Conservation (phyloP, 2,888 invertebrate species). For the Andrena marginata region DNA sequence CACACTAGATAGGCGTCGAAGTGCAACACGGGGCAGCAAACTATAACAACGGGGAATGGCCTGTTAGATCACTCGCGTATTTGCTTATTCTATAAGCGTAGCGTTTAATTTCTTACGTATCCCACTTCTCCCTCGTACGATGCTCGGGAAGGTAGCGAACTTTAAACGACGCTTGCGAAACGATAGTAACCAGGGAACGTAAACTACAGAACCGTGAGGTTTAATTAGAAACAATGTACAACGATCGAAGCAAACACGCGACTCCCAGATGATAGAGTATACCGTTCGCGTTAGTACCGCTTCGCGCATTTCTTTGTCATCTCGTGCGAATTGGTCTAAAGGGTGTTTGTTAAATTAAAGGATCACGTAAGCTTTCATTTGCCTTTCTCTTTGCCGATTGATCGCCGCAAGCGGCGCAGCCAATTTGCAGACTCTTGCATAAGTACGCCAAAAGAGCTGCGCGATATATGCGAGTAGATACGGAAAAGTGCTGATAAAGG, state of each 20-base stretch:
- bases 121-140: slow-evolving; percentile 14
- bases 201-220: slow-evolving; percentile 19
- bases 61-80: background rate
- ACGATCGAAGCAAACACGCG: background rate
- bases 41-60: slow-evolving; percentile 13
- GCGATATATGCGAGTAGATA: too few relatives aligned
- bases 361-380: background rate
- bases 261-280: slow-evolving; percentile 8
- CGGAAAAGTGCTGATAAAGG: too few relatives aligned
- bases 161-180: slow-evolving; percentile 19
- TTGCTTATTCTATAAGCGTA: background rate
- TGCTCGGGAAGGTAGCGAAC: slow-evolving; percentile 13
- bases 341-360: slow-evolving; percentile 67
- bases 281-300: slow-evolving; percentile 47
- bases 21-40: slow-evolving; percentile 66
- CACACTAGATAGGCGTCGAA: slow-evolving; percentile 69
- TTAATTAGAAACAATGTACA: slow-evolving; percentile 11
- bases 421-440: too few relatives aligned
- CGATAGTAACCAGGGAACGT: slow-evolving; percentile 20
- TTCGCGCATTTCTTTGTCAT: slow-evolving; percentile 71
- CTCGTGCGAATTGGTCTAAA: slow-evolving; percentile 72
- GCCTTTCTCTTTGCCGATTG: background rate
- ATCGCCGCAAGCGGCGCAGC: too few relatives aligned
- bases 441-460: too few relatives aligned
- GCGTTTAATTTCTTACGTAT: background rate